These are phyloP conservation scores for Penaeus vannamei DNA, from an alignment of 1,140 invertebrate species.

Conservation along the genomic window DNA sequence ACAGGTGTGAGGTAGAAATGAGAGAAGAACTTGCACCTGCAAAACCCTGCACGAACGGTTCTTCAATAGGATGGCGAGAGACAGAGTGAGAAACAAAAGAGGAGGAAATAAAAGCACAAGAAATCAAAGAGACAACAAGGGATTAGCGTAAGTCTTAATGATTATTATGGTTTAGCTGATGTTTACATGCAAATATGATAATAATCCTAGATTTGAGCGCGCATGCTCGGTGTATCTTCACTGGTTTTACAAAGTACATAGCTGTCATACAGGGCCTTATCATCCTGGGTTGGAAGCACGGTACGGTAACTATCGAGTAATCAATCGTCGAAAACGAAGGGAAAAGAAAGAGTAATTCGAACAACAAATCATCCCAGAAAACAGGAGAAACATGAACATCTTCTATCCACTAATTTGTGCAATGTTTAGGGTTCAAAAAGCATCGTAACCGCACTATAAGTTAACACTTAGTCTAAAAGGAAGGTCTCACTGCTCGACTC, in stretches of 20 bases:
- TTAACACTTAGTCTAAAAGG: constrained; percentile 16
- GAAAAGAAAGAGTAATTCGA: constrained; percentile 24
- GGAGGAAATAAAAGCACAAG: neutral
- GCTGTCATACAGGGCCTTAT: constrained; percentile 63
- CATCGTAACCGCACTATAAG: neutral
- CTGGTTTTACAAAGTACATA: constrained; percentile 62
- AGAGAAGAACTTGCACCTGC: neutral
- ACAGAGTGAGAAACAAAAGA: neutral
- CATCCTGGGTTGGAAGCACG: constrained; percentile 62
- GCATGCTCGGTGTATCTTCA: constrained; percentile 46
- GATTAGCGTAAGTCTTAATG: too few relatives aligned
- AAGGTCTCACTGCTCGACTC: constrained; percentile 16
- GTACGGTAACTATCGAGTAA: too few relatives aligned
- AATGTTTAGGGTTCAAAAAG: constrained; percentile 41
- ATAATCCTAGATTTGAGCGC: constrained; percentile 38
- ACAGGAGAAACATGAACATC: constrained; percentile 39
- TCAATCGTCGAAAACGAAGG: too few relatives aligned
- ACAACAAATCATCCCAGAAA: constrained; percentile 40
- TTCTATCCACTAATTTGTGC: constrained; percentile 61
- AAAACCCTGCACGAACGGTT: too few relatives aligned
- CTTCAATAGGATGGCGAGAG: neutral
- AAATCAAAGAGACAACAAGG: too few relatives aligned
- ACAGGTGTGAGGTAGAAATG: constrained; percentile 1
- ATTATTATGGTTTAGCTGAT: too few relatives aligned
- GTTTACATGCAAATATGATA: too few relatives aligned